Evolutionary conservation across 1,140 invertebrate genomes (phyloP), one percentile per base, ranked within the genome.

Genomic region (Conopomorpha cramerella): DNA sequence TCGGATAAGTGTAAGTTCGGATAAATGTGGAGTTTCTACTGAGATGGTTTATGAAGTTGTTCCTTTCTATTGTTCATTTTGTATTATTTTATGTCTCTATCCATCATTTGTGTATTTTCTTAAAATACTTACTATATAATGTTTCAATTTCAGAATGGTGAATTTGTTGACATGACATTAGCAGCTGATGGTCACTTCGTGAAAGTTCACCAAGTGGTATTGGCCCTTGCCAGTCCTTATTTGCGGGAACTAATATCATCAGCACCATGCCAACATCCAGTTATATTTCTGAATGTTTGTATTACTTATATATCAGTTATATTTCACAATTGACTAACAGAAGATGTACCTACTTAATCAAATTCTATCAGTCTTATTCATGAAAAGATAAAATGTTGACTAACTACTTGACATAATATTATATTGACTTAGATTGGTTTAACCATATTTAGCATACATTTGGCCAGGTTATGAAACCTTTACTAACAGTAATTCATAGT

Each of bases 191-290:
- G 88, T 13, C 81, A 85, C 52, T 82, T 83, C 44, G 68, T 91
- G 2, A 86, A 88, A 57, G 88, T 88, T 8, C 89, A 91, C 54
- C 87, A 88, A 66, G 73, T 91, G 38, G 82, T 91, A 17, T 57
- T 89, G 29, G 85, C 85, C 6, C 79, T 90, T 12, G 87, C 87
- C 43, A 88, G 86, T 50, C 85, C 87, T 3, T 91, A 86, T 58
- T 86, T 92, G 43, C 86, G 86, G 60, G 82, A 86, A 40, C 66
- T 91, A 14, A 89, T 91, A 41, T 80, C 84, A 56, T 85, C 86
- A 18, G 89, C 88, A 49, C 83, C 86, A 4, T 90, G 87, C 48
- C 84, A 88, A 51, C 89, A 91, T 78, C 90, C 90, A 47, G 86
- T 92, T 26, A 87, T 92, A 55, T 79, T 91, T 51, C 54, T 78